Conservation (phyloP, 1,140 invertebrate species). For the Drosophila obscura region DNA sequence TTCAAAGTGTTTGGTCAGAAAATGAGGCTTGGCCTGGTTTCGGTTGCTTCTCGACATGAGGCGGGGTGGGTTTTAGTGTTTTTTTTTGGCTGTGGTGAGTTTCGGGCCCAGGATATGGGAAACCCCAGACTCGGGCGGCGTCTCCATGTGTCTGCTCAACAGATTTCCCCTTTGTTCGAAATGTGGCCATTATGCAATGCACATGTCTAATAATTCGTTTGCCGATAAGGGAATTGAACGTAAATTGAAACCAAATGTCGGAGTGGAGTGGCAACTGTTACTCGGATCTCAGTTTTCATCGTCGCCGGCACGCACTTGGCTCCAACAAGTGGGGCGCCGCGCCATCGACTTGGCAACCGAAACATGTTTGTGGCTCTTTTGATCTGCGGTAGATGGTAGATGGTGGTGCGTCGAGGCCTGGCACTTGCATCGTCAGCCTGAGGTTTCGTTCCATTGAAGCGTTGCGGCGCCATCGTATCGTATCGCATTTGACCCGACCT, state of each 20-base stretch:
- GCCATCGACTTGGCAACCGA: conserved; percentile 34
- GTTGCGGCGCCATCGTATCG: conserved; percentile 42
- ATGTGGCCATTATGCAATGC: conserved; percentile 64
- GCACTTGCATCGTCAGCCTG: conserved; percentile 11
- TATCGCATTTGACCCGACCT: conserved; percentile 66
- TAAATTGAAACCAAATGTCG: conserved; percentile 78
- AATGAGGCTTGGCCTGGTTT: conserved; percentile 32
- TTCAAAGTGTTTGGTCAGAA: too few relatives aligned
- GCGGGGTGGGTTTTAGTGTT: conserved; percentile 45
- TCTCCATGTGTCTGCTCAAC: too few relatives aligned
- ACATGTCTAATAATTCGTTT: conserved; percentile 56
- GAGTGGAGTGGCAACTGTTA: neutral
- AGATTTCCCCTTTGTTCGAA: neutral
- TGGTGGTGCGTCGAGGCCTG: conserved; percentile 18
- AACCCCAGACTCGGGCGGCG: neutral
- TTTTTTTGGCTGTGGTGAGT: conserved; percentile 40
- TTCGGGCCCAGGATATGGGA: conserved; percentile 22
- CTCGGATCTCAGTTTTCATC: conserved; percentile 19
- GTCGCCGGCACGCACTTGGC: conserved; percentile 38
- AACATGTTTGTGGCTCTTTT: conserved; percentile 60
- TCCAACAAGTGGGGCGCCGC: conserved; percentile 65
- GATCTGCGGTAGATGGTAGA: conserved; percentile 46
- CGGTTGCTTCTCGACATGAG: neutral
- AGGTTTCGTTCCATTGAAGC: conserved; percentile 50
- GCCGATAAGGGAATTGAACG: conserved; percentile 74